Base-by-base conservation (phyloP, 2,797 vertebrate species). In the Heteromormyrus szaboi region DNA sequence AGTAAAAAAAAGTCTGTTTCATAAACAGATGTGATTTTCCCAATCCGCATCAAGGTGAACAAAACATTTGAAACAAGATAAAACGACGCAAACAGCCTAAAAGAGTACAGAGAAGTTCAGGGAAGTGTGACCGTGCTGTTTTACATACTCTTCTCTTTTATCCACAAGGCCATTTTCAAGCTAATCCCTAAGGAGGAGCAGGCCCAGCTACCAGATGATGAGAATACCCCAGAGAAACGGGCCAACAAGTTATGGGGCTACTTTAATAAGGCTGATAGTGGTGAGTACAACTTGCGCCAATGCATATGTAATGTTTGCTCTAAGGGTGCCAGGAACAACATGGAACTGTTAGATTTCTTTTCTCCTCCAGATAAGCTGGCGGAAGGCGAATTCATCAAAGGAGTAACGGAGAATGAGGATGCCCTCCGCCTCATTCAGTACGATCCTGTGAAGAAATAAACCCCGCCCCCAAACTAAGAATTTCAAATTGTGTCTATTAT, bases 171-270 rank as follows among this genome's bases (percentile, higher is more conserved):
- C 46, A 97, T 98, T 92, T 99, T 98, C 94, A 98, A 97, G 93
- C 96, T 99, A 96, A 99, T 98, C 92, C 97, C 95, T 12, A 95
- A 95, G 25, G 96, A 97, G 41, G 97, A 98, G 8, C 93, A 94
- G 92, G 92, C 93, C 85, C 92, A 76, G 86, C 95, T 99, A 88
- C 94, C 96, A 12, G 94, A 94, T 0, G 98, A 98, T 54, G 98
- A 98, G 92, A 98, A 98, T 93, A 97, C 97, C 19, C 96, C 98
- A 0, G 97, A 98, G 90, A 99, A 98, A 93, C 94, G 98, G 92
- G 94, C 97, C 22, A 93, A 96, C 90, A 99, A 98, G 95, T 95
- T 99, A 90, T 98, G 98, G 98, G 85, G 92, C 0, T 97, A 90
- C 93, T 98, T 99, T 3, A 94, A 97, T 37, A 98, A 98, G 94